These are phyloP conservation scores for Tenthredo mesomela DNA, from an alignment of 2,888 invertebrate species.

Conservation along the genomic window DNA sequence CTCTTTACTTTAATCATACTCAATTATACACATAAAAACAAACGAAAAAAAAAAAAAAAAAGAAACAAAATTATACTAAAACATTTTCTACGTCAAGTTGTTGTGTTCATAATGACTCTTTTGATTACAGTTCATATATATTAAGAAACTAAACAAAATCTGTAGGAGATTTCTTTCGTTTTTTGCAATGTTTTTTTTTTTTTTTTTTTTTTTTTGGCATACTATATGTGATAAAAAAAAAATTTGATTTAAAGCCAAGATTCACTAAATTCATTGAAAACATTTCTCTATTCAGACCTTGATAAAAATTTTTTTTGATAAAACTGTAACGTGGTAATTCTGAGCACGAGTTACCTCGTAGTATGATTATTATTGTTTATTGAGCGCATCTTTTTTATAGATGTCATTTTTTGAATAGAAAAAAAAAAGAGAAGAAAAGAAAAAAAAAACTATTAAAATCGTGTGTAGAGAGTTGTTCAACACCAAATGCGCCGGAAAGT, in stretches of 20 bases:
- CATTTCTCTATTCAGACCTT: neutral
- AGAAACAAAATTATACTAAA: neutral
- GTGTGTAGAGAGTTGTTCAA: slow-evolving; percentile 2
- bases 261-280: neutral
- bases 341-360: slow-evolving; percentile 10
- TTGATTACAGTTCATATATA: slow-evolving; percentile 1
- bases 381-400: slow-evolving; percentile 12
- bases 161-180: neutral
- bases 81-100: neutral
- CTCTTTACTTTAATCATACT: neutral
- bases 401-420: slow-evolving; percentile 13
- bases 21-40: neutral
- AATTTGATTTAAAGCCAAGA: neutral
- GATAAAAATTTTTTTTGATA: slow-evolving; percentile 3
- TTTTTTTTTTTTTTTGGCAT: neutral
- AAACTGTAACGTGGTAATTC: slow-evolving; percentile 11
- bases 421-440: neutral
- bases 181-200: too few relatives aligned
- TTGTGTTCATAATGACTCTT: neutral
- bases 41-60: neutral
- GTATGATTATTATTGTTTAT: slow-evolving; percentile 30
- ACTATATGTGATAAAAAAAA: neutral
- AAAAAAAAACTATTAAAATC: neutral
- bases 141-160: neutral
- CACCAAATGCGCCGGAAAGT: neutral